A percentile compares a stretch with the other conserved stretches of the same genome.
Conservation (phyloP, 1,140 invertebrate genomes). For the Trinorchestia longiramus region DNA sequence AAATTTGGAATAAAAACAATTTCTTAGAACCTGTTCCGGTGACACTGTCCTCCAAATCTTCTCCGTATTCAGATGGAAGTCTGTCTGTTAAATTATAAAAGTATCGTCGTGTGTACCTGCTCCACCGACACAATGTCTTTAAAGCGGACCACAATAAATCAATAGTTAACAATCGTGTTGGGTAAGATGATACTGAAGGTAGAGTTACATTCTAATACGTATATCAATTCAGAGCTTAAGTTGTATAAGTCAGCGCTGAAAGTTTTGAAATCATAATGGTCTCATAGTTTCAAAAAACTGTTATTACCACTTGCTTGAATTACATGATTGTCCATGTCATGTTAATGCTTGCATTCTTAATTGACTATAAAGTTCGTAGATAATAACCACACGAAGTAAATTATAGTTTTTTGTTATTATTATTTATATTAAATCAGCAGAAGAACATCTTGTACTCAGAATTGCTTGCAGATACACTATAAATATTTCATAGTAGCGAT, state of each 20-base stretch:
- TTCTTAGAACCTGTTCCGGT: neutral
- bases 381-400: neutral
- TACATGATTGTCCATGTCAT: neutral
- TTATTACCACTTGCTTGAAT: neutral
- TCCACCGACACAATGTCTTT: neutral
- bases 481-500: neutral
- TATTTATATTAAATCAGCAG: neutral
- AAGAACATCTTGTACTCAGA: neutral
- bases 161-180: neutral
- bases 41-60: neutral
- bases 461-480: neutral
- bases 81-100: neutral
- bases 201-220: neutral
- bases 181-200: neutral
- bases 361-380: neutral
- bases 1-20: neutral
- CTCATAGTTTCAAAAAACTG: neutral
- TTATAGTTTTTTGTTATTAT: neutral
- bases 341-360: neutral
- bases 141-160: neutral
- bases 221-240: neutral
- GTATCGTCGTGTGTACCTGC: neutral
- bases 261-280: neutral
- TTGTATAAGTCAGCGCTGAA: neutral
- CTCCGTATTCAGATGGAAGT: neutral